Conservation (phyloP, 2,113 vertebrate genomes). For the Syngnathus typhle region DNA sequence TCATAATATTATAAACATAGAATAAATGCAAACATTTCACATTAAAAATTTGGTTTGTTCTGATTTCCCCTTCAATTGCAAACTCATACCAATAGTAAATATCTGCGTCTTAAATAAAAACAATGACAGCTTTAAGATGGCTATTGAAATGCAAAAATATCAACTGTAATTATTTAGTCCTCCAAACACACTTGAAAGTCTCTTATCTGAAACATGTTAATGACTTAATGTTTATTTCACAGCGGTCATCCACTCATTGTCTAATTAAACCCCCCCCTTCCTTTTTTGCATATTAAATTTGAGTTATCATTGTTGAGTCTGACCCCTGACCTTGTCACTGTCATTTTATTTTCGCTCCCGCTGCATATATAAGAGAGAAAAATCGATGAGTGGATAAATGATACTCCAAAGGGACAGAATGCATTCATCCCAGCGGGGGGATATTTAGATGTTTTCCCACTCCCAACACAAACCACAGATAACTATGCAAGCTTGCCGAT, state of each 20-base stretch:
- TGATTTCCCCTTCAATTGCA: slow-evolving; percentile 71
- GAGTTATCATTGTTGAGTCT: slow-evolving; percentile 18
- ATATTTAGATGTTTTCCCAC: not conserved
- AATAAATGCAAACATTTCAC: slow-evolving; percentile 30
- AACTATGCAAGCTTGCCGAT: not conserved
- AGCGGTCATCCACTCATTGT: slow-evolving; percentile 56
- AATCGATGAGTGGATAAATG: not conserved
- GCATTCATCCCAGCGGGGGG: not conserved
- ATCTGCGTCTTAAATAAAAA: slow-evolving; percentile 66
- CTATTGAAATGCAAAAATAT: slow-evolving; percentile 77
- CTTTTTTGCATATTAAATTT: slow-evolving; percentile 36
- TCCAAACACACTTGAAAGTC: slow-evolving; percentile 73
- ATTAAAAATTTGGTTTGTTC: slow-evolving; percentile 54
- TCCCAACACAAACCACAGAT: not conserved
- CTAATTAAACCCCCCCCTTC: slow-evolving; percentile 24
- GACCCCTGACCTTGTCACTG: slow-evolving; percentile 31
- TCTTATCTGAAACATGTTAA: slow-evolving; percentile 75
- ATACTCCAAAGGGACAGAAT: not conserved
- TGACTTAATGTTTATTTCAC: slow-evolving; percentile 72
- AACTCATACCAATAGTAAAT: slow-evolving; percentile 66
- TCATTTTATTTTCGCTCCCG: slow-evolving; percentile 14
- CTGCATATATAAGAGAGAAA: not conserved
- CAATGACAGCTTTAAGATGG: slow-evolving; percentile 75
- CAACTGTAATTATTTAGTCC: slow-evolving; percentile 74
- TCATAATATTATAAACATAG: not conserved